Base-by-base conservation (phyloP, 2,797 vertebrate species). In the Orestias chungarensis region DNA sequence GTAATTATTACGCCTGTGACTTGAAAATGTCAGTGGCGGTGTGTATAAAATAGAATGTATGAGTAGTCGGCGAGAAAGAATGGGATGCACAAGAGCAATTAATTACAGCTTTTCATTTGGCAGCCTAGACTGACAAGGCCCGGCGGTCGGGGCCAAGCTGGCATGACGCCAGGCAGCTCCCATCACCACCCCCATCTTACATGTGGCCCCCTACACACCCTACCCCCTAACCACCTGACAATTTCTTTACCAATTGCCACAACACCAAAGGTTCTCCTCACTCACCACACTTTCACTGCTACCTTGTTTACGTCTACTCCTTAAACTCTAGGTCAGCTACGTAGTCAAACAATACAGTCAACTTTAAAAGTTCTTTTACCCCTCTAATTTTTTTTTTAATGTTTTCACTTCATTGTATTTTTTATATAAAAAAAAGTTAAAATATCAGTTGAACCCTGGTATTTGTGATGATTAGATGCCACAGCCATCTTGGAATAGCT, bases 81-180 rank as follows among this genome's bases (percentile, higher is more conserved):
- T 92, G 91, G 94, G 93, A 94, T 94, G 94, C 79, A 88, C 94
- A 93, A 89, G 93, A 95, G 95, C 95, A 95, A 95, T 96, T 97
- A 96, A 96, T 96, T 96, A 96, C 92, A 94, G 95, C 94, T 94
- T 96, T 96, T 96, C 93, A 95, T 97, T 96, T 94, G 91, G 90
- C 84, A 88, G 88, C 91, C 86, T 79, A 86, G 87, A 87, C 86
- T 93, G 94, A 94, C 92, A 91, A 90, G 92, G 88, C 88, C 84
- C 74, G n/a, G 82, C 70, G 74, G 88, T 70, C 84, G 90, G 90
- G n/a, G 91, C 91, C 91, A 91, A 84, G 89, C 91, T 93, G 93
- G 93, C 92, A 80, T 78, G 80, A 85, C 84, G 93, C 93, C 93
- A 93, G 81, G 70, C 55, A 38, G 83, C 83, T 86, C 88, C 87